A percentile compares a stretch with the other conserved stretches of the same genome.
These are phyloP conservation scores for Hypocryptadius cinnamomeus DNA, from an alignment of 2,113 vertebrate genomes.

Conservation along the genomic window DNA sequence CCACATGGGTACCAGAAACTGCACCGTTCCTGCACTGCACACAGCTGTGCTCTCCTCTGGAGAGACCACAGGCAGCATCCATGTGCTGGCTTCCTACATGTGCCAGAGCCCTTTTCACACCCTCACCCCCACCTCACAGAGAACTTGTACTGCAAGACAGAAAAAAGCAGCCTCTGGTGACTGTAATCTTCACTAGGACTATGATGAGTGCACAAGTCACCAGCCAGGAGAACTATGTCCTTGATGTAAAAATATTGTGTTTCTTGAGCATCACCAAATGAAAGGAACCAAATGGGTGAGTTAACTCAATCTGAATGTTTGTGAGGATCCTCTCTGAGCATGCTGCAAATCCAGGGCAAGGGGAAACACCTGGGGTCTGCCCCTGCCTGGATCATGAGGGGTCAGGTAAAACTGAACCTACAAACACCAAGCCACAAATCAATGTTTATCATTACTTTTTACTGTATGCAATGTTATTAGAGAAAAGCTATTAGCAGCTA, in stretches of 20 bases:
- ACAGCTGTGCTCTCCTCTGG: background rate
- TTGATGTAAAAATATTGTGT: background rate
- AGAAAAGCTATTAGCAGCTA: background rate
- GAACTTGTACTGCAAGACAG: background rate
- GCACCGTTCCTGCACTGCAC: background rate
- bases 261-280: background rate
- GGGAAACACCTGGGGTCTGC: background rate
- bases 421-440: background rate
- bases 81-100: accelerated
- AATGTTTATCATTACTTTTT: background rate
- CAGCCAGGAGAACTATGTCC: background rate
- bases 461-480: background rate
- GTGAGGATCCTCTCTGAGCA: background rate
- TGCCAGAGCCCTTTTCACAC: background rate
- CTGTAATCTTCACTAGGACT: background rate
- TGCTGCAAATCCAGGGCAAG: background rate
- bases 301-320: background rate
- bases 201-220: accelerated
- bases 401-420: background rate
- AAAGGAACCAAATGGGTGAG: background rate
- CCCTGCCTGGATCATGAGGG: background rate
- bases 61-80: background rate
- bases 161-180: background rate
- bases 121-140: background rate
- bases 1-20: background rate